Evolutionary conservation across 2,888 invertebrate species (phyloP).

Genomic region (Cheilosia vulpina): DNA sequence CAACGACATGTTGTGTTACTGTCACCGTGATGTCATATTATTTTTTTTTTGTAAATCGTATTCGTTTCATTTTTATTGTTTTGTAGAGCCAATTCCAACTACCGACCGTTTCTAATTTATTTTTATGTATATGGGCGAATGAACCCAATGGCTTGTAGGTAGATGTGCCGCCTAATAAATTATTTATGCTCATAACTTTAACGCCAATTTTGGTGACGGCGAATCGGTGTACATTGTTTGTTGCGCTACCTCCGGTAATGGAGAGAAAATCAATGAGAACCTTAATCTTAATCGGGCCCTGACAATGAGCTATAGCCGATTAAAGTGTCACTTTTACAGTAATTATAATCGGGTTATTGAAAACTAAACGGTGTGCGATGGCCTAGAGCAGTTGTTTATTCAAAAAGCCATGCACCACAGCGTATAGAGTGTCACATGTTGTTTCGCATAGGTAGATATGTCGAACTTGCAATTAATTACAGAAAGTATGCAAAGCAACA

Average conservation of each 20-base stretch:
- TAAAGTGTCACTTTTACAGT: constrained; percentile 38
- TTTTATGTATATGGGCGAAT: constrained; percentile 57
- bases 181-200: constrained; percentile 55
- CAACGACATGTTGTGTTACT: constrained; percentile 36
- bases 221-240: constrained; percentile 34
- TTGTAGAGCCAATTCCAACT: constrained; percentile 4
- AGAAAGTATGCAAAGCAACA: too few relatives aligned
- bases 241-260: constrained; percentile 61
- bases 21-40: constrained; percentile 68
- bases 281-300: constrained; percentile 69
- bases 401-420: constrained; percentile 20
- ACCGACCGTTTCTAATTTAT: constrained; percentile 56
- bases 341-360: constrained; percentile 53
- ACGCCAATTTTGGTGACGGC: constrained; percentile 31
- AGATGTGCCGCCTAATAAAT: constrained; percentile 46
- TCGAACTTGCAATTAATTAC: not conserved
- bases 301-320: constrained; percentile 33
- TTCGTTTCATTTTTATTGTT: constrained; percentile 23
- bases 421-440: constrained; percentile 5
- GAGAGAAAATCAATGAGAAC: constrained; percentile 62
- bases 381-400: constrained; percentile 3
- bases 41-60: constrained; percentile 13
- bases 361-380: constrained; percentile 48
- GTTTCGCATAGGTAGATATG: not conserved
- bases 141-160: constrained; percentile 31